A percentile compares a stretch with the other conserved stretches of the same genome.
Evolutionary conservation across 2,113 vertebrate genomes (phyloP).

Genomic region (Patagioenas fasciata): DNA sequence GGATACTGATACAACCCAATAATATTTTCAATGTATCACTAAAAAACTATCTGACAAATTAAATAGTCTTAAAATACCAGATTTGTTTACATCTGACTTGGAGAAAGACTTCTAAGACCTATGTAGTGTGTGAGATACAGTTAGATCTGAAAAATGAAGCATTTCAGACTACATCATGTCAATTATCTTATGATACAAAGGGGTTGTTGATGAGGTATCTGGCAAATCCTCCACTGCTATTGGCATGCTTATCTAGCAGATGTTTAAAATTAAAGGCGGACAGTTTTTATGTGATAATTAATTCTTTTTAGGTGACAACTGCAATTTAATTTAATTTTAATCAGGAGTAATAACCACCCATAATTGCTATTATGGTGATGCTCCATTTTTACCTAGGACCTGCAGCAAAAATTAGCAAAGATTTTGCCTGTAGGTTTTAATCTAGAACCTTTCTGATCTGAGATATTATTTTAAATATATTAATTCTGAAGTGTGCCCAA

Average conservation of each 20-base stretch:
- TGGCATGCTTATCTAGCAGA: constrained; percentile 66
- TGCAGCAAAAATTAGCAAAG: background rate
- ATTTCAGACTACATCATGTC: constrained; percentile 26
- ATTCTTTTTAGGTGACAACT: constrained; percentile 69
- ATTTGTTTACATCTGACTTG: background rate
- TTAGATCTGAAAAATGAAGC: background rate
- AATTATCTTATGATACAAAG: constrained; percentile 29
- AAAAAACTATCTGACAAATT: background rate
- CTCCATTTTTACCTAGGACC: constrained; percentile 18
- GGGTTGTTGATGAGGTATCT: constrained; percentile 56
- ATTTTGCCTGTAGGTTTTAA: background rate
- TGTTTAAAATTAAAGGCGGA: constrained; percentile 72
- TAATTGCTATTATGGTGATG: constrained; percentile 36
- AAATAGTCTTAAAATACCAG: background rate
- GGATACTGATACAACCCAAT: background rate
- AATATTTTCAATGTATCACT: background rate
- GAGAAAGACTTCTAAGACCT: background rate
- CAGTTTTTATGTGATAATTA: constrained; percentile 72
- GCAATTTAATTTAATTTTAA: constrained; percentile 76
- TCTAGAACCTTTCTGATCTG: background rate
- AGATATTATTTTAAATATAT: background rate
- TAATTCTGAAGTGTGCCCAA: background rate
- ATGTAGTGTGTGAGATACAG: background rate
- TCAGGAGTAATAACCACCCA: constrained; percentile 70
- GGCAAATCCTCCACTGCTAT: constrained; percentile 53